Evolutionary conservation across 2,888 invertebrate genomes (phyloP).

Genomic region (Blastobasis adustella): DNA sequence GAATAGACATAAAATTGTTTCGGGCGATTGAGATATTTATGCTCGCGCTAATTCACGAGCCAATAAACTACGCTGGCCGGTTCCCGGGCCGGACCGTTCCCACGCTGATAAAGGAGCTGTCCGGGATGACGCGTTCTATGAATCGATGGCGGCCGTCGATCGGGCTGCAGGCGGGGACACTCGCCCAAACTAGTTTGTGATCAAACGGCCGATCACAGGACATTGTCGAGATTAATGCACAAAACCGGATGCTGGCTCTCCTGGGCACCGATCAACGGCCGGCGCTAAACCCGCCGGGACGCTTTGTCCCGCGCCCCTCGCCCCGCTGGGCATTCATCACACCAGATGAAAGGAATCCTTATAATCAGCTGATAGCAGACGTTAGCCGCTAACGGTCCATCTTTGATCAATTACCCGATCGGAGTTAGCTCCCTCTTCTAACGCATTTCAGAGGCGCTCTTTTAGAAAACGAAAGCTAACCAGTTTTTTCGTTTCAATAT

Average conservation of each 20-base stretch:
- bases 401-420: slow-evolving; percentile 60
- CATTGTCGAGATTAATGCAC: slow-evolving; percentile 63
- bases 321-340: slow-evolving; percentile 33
- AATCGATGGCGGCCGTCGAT: slow-evolving; percentile 21
- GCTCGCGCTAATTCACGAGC: slow-evolving; percentile 5
- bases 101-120: too few species aligned
- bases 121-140: too few species aligned
- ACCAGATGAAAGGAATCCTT: slow-evolving; percentile 52
- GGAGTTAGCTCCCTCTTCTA: slow-evolving; percentile 33
- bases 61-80: slow-evolving; percentile 1
- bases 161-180: slow-evolving; percentile 41
- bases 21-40: slow-evolving; percentile 10
- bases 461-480: slow-evolving; percentile 66
- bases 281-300: slow-evolving; percentile 53
- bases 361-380: slow-evolving; percentile 56
- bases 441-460: slow-evolving; percentile 43
- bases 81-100: background rate
- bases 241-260: slow-evolving; percentile 70
- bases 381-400: slow-evolving; percentile 47
- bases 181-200: slow-evolving; percentile 63
- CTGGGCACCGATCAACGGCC: slow-evolving; percentile 60
- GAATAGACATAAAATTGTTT: slow-evolving; percentile 18
- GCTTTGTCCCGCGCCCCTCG: slow-evolving; percentile 30
- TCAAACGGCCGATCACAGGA: slow-evolving; percentile 53
- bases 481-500: slow-evolving; percentile 48